Base-by-base conservation (phyloP, 1,140 invertebrate species). In the Harlomillsia oculata region DNA sequence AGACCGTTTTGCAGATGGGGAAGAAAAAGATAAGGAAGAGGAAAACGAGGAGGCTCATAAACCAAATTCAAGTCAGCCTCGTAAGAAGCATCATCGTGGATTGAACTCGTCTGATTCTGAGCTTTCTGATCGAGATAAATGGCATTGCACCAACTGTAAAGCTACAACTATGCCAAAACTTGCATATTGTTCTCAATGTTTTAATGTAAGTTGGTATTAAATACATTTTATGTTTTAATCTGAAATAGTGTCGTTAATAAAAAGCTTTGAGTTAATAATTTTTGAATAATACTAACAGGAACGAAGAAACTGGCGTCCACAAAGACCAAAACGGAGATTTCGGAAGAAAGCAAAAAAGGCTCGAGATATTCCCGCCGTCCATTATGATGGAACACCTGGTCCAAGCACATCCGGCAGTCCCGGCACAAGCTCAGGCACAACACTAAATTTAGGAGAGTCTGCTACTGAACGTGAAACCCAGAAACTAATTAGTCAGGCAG, bases 251-350 rank as follows among this genome's bases (percentile, higher is more conserved):
- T n/a, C n/a, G n/a, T n/a, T n/a, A n/a, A 13, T 11, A n/a, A n/a
- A n/a, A n/a, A n/a, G n/a, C n/a, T n/a, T n/a, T n/a, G n/a, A n/a
- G n/a, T 8, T 43, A 40, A 26, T 43, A 39, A 13, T 32, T 30
- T 45, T 0, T 29, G 14, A 45, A 11, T 52, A 34, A 21, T 41
- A 40, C 18, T 20, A 40, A 3, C 30, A 63, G 62, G 45, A 55
- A 23, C 62, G 62, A 6, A n/a, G 62, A 39, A 57, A 55, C 21
- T 63, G 62, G 62, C 53, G 59, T 44, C 62, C 62, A 23, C 36
- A 37, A 29, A 36, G 62, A 9, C 57, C 62, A 39, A 29, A 28
- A 52, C 36, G 48, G n/a, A 5, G 43, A 43, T 26, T 28, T 30
- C 23, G 30, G 32, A 9, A 53, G 46, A 37, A 55, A 26, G 20